Conservation (phyloP, 2,888 invertebrate species). For the Limnephilus marmoratus region DNA sequence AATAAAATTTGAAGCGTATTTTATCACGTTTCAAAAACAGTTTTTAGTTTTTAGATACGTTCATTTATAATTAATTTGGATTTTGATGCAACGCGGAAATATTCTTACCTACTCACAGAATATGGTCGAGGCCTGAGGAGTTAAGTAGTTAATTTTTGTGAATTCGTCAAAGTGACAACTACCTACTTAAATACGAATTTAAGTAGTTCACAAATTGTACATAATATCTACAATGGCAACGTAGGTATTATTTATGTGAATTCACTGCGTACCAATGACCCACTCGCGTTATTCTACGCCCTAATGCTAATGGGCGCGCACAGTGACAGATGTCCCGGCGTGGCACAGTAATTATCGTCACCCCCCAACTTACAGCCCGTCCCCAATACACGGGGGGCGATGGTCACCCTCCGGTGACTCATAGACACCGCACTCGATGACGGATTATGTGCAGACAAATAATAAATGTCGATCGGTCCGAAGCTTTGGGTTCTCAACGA, state of each 20-base stretch:
- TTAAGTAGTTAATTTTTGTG: neutral
- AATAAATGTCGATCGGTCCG: too few relatives aligned
- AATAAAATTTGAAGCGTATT: too few relatives aligned
- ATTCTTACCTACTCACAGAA: too few relatives aligned
- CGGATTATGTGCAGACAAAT: neutral
- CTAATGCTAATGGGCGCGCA: constrained; percentile 8
- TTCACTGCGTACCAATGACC: neutral
- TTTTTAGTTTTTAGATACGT: too few relatives aligned
- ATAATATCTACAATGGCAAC: too few relatives aligned
- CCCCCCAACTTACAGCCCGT: constrained; percentile 3
- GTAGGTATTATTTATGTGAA: neutral
- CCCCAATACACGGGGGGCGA: neutral
- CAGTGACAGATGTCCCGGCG: constrained; percentile 38
- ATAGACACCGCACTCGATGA: neutral
- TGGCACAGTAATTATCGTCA: constrained; percentile 12
- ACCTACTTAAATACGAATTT: neutral
- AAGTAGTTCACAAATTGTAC: neutral
- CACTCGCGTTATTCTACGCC: neutral
- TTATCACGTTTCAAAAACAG: too few relatives aligned
- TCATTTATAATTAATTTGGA: too few relatives aligned
- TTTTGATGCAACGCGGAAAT: too few relatives aligned
- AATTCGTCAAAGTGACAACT: too few relatives aligned
- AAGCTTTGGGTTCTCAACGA: too few relatives aligned
- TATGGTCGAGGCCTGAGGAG: too few relatives aligned
- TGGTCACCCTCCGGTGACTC: neutral